phyloP scores from a whole-genome alignment of 2,888 invertebrate species.

The Abscondita cerata region DNA sequence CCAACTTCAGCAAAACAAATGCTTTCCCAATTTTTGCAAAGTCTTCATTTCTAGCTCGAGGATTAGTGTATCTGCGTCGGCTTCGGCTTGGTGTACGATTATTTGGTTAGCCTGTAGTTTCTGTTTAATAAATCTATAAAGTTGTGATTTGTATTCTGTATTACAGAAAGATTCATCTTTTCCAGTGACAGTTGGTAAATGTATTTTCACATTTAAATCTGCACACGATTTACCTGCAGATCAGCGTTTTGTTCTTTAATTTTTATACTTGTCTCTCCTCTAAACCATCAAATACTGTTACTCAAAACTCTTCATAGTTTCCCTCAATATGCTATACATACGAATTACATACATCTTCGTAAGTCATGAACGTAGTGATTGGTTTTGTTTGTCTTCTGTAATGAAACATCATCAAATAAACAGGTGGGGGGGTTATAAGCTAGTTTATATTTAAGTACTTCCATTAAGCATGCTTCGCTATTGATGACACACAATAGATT shows the following conservation, averaged over 20 bases:
- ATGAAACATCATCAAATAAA: background rate
- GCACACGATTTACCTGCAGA: constrained; percentile 1
- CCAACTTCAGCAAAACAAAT: background rate
- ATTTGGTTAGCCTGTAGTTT: background rate
- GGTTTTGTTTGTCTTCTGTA: background rate
- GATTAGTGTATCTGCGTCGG: constrained; percentile 1
- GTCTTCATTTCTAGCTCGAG: background rate
- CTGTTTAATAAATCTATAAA: background rate
- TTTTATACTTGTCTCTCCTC: constrained; percentile 2
- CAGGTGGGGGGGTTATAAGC: too few species aligned
- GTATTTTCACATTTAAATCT: background rate
- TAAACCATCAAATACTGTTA: too few species aligned
- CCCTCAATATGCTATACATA: background rate
- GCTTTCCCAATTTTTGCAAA: background rate
- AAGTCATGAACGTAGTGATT: background rate
- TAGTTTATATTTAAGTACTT: background rate
- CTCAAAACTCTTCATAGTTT: too few species aligned
- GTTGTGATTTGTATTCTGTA: constrained; percentile 1
- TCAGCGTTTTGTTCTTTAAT: background rate
- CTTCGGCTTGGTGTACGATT: background rate
- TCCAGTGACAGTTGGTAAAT: background rate
- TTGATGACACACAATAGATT: background rate
- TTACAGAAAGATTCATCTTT: background rate
- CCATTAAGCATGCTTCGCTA: background rate
- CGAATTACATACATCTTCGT: too few species aligned